Evolutionary conservation across 2,888 invertebrate genomes (phyloP), one percentile per base, ranked within the genome.

Genomic region (Pachymerium ferrugineum): DNA sequence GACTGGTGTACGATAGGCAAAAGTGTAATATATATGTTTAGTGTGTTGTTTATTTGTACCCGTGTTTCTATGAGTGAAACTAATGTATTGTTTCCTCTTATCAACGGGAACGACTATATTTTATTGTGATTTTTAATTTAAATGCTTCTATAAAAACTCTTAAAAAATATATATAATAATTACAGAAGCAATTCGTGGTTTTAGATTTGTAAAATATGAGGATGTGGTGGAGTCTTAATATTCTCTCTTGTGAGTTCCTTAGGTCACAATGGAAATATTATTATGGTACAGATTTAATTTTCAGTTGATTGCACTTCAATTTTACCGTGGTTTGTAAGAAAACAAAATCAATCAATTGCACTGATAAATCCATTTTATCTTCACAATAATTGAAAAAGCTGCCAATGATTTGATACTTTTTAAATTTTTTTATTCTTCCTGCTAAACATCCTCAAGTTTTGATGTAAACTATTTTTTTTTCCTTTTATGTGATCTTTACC

Each of bases 331-430:
- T 62, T 25, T 62, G 28, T 62, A 62, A 47, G n/a, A n/a, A n/a
- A n/a, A n/a, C n/a, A 62, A 62, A 22, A 28, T 62, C 62, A 62
- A 62, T 62, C 62, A 62, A 62, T 62, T 62, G 62, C 62, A 62
- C 62, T 62, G 62, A 62, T 62, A 25, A 62, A 62, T 62, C 62
- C 28, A 22, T 62, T 62, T 62, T 25, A 25, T n/a, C 3, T 62
- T 62, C 28, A 62, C 62, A 8, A 28, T 62, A 62, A 62, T 25
- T 62, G 28, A 62, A 22, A 28, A 28, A 28, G 28, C 62, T 62
- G 62, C 62, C 62, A 62, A 62, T 62, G 28, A 47, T 47, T 62
- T 62, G 62, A 62, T 62, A 62, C 62, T 28, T n/a, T 62, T 62
- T 5, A 28, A 62, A 14, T 14, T 1, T 25, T 62, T 62, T 62